These are phyloP conservation scores for Eremobia ochroleuca DNA, from an alignment of 2,888 invertebrate species.

Conservation along the genomic window DNA sequence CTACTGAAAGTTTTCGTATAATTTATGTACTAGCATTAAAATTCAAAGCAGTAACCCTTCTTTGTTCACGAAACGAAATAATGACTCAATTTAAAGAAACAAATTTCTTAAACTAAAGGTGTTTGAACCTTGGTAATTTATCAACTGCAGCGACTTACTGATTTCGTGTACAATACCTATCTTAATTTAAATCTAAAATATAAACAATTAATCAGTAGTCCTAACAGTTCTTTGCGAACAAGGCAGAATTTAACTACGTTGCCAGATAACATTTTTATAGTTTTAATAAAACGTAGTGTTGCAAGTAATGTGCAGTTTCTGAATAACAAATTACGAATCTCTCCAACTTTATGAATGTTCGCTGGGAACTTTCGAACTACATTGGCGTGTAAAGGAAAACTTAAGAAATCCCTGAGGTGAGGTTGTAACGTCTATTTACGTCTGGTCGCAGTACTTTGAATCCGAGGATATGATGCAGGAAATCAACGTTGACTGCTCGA, in stretches of 20 bases:
- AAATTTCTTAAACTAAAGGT: slow-evolving; percentile 16
- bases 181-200: slow-evolving; percentile 42
- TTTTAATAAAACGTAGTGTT: slow-evolving; percentile 47
- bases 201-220: slow-evolving; percentile 32
- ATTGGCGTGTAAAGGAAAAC: slow-evolving; percentile 20
- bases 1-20: neutral
- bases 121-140: slow-evolving; percentile 31
- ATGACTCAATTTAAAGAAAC: slow-evolving; percentile 26
- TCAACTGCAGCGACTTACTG: neutral
- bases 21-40: slow-evolving; percentile 13
- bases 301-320: slow-evolving; percentile 33
- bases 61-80: neutral
- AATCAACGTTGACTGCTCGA: slow-evolving; percentile 19
- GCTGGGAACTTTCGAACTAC: slow-evolving; percentile 14
- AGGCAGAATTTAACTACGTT: slow-evolving; percentile 20
- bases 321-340: slow-evolving; percentile 22
- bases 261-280: slow-evolving; percentile 17
- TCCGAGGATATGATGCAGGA: slow-evolving; percentile 7
- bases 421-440: slow-evolving; percentile 17
- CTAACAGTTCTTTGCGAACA: slow-evolving; percentile 11
- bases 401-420: slow-evolving; percentile 29
- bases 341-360: slow-evolving; percentile 1
- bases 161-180: slow-evolving; percentile 15
- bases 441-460: slow-evolving; percentile 2
- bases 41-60: neutral